Percentiles rank a stretch among this genome's conserved stretches.
phyloP scores from a whole-genome alignment of 1,140 invertebrate genomes.

The Ceratosolen solmsi region DNA sequence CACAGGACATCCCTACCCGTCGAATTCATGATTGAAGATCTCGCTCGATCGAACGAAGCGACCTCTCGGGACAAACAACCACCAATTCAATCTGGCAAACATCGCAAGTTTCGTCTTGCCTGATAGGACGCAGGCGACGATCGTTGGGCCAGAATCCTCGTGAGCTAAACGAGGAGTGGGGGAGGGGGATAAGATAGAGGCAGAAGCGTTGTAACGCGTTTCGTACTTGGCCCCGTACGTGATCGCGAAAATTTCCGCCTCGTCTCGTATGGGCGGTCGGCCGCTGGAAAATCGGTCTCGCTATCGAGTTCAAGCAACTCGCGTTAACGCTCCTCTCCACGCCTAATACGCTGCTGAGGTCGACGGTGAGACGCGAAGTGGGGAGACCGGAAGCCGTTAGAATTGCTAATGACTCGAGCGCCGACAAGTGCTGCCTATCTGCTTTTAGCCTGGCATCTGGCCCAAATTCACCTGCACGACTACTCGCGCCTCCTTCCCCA shows the following conservation, averaged over 20 bases:
- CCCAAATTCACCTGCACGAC: conserved; percentile 61
- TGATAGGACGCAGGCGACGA: conserved; percentile 27
- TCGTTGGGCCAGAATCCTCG: neutral
- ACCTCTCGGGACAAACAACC: no score
- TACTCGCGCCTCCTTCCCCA: conserved; percentile 13
- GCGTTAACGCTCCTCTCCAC: neutral
- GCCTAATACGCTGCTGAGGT: conserved; percentile 32
- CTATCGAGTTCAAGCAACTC: conserved; percentile 68
- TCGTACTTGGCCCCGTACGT: neutral
- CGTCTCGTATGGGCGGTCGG: neutral
- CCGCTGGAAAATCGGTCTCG: conserved; percentile 8
- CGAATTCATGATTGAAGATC: no score
- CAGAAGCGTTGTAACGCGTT: neutral
- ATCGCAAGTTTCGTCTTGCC: conserved; percentile 5
- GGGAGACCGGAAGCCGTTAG: conserved; percentile 68
- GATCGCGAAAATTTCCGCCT: conserved; percentile 31
- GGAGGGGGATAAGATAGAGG: no score
- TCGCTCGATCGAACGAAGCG: no score
- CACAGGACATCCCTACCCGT: no score
- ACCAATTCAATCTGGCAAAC: no score
- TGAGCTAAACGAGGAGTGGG: neutral
- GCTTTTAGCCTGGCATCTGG: conserved; percentile 58
- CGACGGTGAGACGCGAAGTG: conserved; percentile 51
- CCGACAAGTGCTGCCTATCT: conserved; percentile 62
- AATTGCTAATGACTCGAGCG: conserved; percentile 67